Evolutionary conservation across 2,113 vertebrate genomes (phyloP).

Genomic region (Hystrix brachyura): DNA sequence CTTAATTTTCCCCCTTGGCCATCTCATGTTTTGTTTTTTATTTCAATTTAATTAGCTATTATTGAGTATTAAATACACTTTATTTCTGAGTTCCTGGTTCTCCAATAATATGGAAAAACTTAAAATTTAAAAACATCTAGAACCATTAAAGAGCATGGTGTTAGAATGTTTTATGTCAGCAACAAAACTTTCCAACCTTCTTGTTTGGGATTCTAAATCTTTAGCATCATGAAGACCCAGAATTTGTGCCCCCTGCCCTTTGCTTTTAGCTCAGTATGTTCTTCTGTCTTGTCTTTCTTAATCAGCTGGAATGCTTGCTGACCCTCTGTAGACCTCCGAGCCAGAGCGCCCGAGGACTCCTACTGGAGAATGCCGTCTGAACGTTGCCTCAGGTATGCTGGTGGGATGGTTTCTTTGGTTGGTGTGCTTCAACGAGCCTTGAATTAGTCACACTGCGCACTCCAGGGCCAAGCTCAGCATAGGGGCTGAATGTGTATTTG

Average conservation of each 20-base stretch:
- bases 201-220: neutral
- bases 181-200: neutral
- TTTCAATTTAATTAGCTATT: neutral
- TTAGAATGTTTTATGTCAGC: neutral
- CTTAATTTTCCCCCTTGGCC: slow-evolving; percentile 40
- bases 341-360: slow-evolving; percentile 81
- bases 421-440: slow-evolving; percentile 47
- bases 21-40: slow-evolving; percentile 43
- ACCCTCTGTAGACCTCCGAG: slow-evolving; percentile 78
- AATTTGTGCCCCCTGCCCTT: neutral
- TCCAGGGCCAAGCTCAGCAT: neutral
- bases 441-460: neutral
- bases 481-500: neutral
- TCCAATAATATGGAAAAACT: neutral
- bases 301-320: slow-evolving; percentile 86
- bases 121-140: neutral
- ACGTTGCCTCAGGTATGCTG: slow-evolving; percentile 92
- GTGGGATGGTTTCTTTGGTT: slow-evolving; percentile 52
- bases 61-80: slow-evolving; percentile 11
- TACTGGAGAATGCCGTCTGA: slow-evolving; percentile 95
- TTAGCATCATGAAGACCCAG: slow-evolving; percentile 63
- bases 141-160: neutral
- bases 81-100: neutral
- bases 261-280: slow-evolving; percentile 75
- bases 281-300: slow-evolving; percentile 69